These are phyloP conservation scores for Salvelinus sp. DNA, from an alignment of 2,113 vertebrate species.

Conservation along the genomic window DNA sequence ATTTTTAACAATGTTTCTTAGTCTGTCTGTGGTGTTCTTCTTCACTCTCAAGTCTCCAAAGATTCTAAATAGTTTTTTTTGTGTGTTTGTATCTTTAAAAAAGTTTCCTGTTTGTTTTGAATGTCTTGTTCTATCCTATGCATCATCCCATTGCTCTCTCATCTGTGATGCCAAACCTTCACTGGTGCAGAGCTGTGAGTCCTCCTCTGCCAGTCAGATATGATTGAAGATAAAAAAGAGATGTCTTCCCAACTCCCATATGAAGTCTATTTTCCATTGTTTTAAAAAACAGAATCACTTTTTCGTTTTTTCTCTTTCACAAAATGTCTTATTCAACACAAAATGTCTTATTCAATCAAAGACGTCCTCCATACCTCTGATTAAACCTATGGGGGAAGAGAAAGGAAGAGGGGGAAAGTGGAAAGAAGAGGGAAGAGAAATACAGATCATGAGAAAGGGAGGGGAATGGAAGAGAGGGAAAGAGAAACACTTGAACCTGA, in stretches of 20 bases:
- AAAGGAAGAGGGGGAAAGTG: not conserved
- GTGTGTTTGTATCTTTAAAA: not conserved
- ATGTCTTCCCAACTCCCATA: not conserved
- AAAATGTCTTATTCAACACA: not conserved
- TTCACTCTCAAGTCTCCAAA: slow-evolving; percentile 1
- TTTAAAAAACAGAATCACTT: not conserved
- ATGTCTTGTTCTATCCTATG: not conserved
- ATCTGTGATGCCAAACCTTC: not conserved
- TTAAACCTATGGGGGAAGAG: not conserved
- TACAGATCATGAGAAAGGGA: not conserved
- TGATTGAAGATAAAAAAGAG: not conserved
- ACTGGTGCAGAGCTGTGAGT: not conserved
- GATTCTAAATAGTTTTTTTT: not conserved
- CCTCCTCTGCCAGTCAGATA: not conserved
- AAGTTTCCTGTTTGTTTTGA: not conserved
- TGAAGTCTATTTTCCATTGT: not conserved
- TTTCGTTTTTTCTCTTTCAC: not conserved
- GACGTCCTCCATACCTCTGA: not conserved
- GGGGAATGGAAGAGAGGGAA: too few species aligned
- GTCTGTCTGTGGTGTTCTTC: not conserved
- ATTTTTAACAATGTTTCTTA: not conserved
- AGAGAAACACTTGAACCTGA: too few species aligned
- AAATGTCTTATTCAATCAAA: not conserved
- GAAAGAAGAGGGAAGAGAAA: not conserved
- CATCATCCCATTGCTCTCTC: not conserved